Evolutionary conservation across 2,888 invertebrate genomes (phyloP), one percentile per base, ranked within the genome.

Genomic region (Tenodera sinensis): DNA sequence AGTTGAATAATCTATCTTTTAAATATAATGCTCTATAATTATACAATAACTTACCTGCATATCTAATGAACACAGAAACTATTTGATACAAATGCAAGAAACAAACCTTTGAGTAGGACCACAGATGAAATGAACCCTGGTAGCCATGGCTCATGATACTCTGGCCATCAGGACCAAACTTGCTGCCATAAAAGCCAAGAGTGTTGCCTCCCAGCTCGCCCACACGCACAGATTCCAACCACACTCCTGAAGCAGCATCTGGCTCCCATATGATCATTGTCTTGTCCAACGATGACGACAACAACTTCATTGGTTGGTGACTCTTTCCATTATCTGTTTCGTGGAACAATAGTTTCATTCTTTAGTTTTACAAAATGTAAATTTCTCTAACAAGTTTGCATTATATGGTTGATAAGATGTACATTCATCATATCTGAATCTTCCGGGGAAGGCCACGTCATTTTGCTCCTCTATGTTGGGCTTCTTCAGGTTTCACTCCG

Each of bases 181-280:
- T 95, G 88, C 97, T 97, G 3, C 98, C 98, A 92, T 97, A 98
- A 93, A 98, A 98, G 2, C 99, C 99, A n/a, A 98, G 94, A 0
- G 97, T 97, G 93, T 97, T 98, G 0, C 99, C 99, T 1, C 99
- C 99, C 28, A 98, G 97, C 93, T 98, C 98, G 0, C 99, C 99
- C 3, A 99, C 96, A 83, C 98, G 94, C 1, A 96, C 95, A 88
- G 95, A 95, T 92, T 98, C 98, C 90, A 96, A 94, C 99, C 99
- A 99, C 85, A 97, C 94, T 0, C 95, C 96, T 85, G 94, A 94
- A 28, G 94, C 94, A 4, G 93, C 92, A 91, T 95, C 96, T 3
- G 95, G 96, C 91, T 96, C 95, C 99, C 99, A 99, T 42, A 99
- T 94, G 82, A 99, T 97, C 92, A 98, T 95, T 0, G 98, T 97